phyloP scores from a whole-genome alignment of 2,797 vertebrate species.

The Bovichtus variegatus region DNA sequence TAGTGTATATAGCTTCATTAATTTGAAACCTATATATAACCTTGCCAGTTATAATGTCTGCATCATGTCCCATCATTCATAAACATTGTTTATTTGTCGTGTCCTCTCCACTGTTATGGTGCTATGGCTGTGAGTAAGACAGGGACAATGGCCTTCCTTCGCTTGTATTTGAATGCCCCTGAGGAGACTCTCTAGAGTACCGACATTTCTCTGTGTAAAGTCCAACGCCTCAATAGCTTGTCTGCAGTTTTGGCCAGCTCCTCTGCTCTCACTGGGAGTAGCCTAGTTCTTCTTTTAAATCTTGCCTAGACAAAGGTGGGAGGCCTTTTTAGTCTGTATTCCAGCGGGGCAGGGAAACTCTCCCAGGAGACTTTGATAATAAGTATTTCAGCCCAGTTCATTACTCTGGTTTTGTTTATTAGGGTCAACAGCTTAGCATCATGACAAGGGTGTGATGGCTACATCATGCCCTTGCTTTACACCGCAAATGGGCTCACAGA shows the following conservation, averaged over 20 bases:
- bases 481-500: neutral
- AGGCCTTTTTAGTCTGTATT: constrained; percentile 45
- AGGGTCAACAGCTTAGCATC: constrained; percentile 12
- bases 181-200: constrained; percentile 43
- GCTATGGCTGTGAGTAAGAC: constrained; percentile 1
- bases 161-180: constrained; percentile 33
- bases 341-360: constrained; percentile 26
- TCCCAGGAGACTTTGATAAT: constrained; percentile 46
- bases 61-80: constrained; percentile 1
- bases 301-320: constrained; percentile 44
- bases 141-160: constrained; percentile 24
- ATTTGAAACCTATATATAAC: neutral
- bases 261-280: constrained; percentile 54
- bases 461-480: constrained; percentile 16
- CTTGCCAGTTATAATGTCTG: neutral
- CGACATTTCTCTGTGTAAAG: constrained; percentile 39
- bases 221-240: constrained; percentile 37
- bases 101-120: neutral
- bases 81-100: neutral
- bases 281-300: constrained; percentile 54
- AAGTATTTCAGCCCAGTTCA: constrained; percentile 45
- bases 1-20: neutral
- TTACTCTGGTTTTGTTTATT: constrained; percentile 38
- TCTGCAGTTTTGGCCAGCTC: constrained; percentile 36
- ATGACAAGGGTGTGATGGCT: constrained; percentile 16